Conservation (phyloP, 2,888 invertebrate genomes). For the Blastobasis adustella region DNA sequence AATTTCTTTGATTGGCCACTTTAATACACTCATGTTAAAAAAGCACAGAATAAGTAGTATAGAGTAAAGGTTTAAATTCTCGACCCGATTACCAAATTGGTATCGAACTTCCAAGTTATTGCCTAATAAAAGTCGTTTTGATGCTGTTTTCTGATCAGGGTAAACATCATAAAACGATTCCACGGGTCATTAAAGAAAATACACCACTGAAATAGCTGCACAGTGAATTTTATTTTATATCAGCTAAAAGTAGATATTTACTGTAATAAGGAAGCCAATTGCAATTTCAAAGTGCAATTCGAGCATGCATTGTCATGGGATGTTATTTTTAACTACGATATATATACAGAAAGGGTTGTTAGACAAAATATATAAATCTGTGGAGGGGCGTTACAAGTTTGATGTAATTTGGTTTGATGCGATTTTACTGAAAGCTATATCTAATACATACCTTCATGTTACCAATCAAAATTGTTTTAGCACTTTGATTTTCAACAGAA, state of each 20-base stretch:
- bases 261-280: constrained; percentile 7
- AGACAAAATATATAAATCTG: no score
- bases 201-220: constrained; percentile 48
- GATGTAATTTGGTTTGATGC: no score
- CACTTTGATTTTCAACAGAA: no score
- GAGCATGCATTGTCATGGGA: no score
- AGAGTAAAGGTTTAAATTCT: neutral
- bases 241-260: constrained; percentile 13
- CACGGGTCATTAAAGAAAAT: constrained; percentile 55
- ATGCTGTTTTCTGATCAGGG: constrained; percentile 56
- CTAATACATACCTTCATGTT: no score
- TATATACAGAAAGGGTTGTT: no score
- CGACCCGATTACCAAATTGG: constrained; percentile 32
- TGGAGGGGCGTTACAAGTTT: no score
- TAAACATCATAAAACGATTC: constrained; percentile 66
- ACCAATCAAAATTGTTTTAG: no score
- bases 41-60: neutral
- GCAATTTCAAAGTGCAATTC: no score
- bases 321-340: no score
- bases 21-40: neutral
- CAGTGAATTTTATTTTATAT: constrained; percentile 36
- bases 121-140: constrained; percentile 52
- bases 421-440: no score
- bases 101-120: constrained; percentile 48
- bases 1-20: neutral